Conservation (phyloP, 1,140 invertebrate genomes). For the Kradibia gibbosae region DNA sequence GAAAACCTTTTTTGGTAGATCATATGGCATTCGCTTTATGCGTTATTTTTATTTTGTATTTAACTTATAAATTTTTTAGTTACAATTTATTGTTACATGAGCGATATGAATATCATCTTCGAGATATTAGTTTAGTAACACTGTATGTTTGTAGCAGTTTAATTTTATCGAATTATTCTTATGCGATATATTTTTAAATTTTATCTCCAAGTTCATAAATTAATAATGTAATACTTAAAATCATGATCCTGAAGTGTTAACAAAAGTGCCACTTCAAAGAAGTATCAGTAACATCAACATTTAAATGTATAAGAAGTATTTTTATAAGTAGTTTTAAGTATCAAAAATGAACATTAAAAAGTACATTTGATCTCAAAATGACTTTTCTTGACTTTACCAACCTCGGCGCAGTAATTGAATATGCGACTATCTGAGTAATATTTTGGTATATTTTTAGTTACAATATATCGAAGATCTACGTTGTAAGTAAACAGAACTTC, state of each 20-base stretch:
- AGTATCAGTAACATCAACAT: neutral
- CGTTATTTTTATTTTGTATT: neutral
- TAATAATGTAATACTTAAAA: neutral
- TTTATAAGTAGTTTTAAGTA: conserved; percentile 5
- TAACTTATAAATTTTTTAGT: neutral
- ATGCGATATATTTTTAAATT: neutral
- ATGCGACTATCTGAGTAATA: no score
- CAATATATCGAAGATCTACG: no score
- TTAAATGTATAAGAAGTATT: neutral
- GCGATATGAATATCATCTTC: neutral
- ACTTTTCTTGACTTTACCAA: neutral
- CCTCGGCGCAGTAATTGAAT: no score
- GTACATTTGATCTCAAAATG: neutral
- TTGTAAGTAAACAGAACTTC: no score
- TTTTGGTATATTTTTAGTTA: no score
- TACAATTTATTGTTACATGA: neutral
- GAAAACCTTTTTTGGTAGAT: no score
- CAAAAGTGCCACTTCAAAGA: neutral
- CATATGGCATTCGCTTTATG: no score
- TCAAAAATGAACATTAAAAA: neutral
- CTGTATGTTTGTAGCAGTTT: neutral
- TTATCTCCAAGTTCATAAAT: neutral
- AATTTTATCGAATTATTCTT: neutral
- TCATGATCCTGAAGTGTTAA: neutral
- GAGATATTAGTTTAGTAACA: neutral